Percentiles rank a stretch among this genome's conserved stretches.
Evolutionary conservation across 2,888 invertebrate genomes (phyloP).

Genomic region (Diaphora mendica): DNA sequence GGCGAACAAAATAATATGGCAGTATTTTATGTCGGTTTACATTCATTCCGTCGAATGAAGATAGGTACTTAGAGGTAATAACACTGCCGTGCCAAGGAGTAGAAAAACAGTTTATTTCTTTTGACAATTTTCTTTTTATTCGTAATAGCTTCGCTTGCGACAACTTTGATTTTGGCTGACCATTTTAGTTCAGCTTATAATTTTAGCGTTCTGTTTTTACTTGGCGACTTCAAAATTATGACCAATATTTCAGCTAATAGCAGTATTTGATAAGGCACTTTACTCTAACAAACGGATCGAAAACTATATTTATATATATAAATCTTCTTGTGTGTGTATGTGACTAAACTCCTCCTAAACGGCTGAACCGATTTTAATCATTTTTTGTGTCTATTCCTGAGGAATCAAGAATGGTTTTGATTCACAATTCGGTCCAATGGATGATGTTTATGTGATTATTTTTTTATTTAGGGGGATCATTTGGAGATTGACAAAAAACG

Average conservation of each 20-base stretch:
- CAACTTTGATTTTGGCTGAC: not conserved
- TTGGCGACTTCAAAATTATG: not conserved
- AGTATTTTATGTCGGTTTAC: not conserved
- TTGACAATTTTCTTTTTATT: not conserved
- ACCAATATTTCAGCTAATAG: not conserved
- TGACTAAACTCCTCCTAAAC: no score
- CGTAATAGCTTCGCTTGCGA: not conserved
- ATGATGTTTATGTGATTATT: no score
- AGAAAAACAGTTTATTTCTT: not conserved
- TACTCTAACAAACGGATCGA: not conserved
- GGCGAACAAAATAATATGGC: not conserved
- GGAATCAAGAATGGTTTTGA: no score
- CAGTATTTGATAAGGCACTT: not conserved
- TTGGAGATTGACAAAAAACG: no score
- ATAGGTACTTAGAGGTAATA: not conserved
- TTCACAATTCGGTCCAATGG: no score
- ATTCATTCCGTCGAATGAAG: not conserved
- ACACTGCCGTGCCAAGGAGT: not conserved
- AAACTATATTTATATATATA: no score
- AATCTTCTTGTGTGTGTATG: no score
- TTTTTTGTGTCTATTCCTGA: no score
- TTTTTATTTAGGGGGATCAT: no score
- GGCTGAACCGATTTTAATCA: no score
- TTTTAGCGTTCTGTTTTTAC: not conserved
- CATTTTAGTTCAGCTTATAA: not conserved